Conservation (phyloP, 2,113 vertebrate species). For the Ciconia boyciana region DNA sequence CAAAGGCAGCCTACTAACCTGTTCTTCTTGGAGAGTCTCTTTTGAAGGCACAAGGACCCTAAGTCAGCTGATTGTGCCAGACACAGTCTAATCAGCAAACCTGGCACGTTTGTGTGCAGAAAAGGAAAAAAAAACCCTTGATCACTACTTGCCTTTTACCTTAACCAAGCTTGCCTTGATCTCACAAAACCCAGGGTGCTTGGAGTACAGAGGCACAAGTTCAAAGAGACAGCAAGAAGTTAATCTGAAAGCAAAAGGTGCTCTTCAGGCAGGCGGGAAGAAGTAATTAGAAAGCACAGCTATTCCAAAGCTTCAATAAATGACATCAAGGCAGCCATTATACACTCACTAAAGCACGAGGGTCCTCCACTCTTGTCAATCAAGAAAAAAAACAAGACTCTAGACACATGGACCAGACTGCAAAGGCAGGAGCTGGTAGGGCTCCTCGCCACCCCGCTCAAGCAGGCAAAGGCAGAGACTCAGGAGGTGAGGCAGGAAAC, state of each 20-base stretch:
- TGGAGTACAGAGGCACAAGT: slow-evolving; percentile 18
- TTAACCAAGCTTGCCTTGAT: slow-evolving; percentile 26
- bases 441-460: background rate
- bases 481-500: too few relatives aligned
- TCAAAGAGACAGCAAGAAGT: slow-evolving; percentile 56
- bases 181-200: slow-evolving; percentile 17
- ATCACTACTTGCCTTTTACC: slow-evolving; percentile 16
- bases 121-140: background rate
- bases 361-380: slow-evolving; percentile 17
- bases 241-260: slow-evolving; percentile 56
- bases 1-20: background rate
- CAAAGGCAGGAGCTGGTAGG: background rate
- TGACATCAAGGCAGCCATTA: slow-evolving; percentile 19
- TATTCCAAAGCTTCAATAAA: slow-evolving; percentile 32
- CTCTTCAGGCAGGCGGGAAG: slow-evolving; percentile 20
- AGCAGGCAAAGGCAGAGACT: background rate
- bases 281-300: slow-evolving; percentile 50
- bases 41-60: background rate
- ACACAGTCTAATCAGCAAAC: slow-evolving; percentile 7
- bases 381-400: background rate
- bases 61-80: background rate
- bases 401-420: background rate
- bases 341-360: background rate
- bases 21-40: background rate
- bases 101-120: background rate